phyloP scores from a whole-genome alignment of 2,113 vertebrate species.

The Oryzias melastigma region DNA sequence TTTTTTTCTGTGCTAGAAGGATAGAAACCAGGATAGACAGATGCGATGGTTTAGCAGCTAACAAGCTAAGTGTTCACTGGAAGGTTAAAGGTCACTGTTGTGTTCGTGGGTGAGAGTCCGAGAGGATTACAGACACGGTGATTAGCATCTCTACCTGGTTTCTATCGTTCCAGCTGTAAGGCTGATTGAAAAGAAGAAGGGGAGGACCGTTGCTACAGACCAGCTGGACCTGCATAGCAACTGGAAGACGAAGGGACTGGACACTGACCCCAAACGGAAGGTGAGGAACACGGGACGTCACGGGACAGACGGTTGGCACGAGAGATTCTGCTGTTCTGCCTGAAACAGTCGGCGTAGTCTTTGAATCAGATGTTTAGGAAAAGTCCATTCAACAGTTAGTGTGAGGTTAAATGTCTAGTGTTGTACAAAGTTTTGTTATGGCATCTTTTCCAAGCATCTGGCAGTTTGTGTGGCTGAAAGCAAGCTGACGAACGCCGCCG shows the following conservation, averaged over 20 bases:
- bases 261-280: slow-evolving; percentile 76
- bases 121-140: slow-evolving; percentile 8
- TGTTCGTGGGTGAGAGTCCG: slow-evolving; percentile 7
- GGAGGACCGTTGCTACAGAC: slow-evolving; percentile 85
- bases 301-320: slow-evolving; percentile 76
- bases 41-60: slow-evolving; percentile 42
- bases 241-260: slow-evolving; percentile 86
- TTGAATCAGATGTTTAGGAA: slow-evolving; percentile 38
- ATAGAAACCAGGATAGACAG: slow-evolving; percentile 64
- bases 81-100: slow-evolving; percentile 13
- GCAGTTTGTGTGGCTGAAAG: slow-evolving; percentile 70
- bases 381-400: slow-evolving; percentile 63
- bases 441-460: slow-evolving; percentile 65
- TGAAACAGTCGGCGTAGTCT: slow-evolving; percentile 46
- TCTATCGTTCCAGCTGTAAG: slow-evolving; percentile 88
- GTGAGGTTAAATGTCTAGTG: slow-evolving; percentile 69
- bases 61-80: slow-evolving; percentile 35
- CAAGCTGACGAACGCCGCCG: neutral
- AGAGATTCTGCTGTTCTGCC: slow-evolving; percentile 56
- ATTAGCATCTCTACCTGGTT: slow-evolving; percentile 57
- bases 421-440: slow-evolving; percentile 56
- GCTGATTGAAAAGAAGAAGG: slow-evolving; percentile 76
- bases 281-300: slow-evolving; percentile 63
- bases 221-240: slow-evolving; percentile 77
- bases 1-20: slow-evolving; percentile 78